Base-by-base conservation (phyloP, 2,797 vertebrate species). In the Syngnathus rostellatus region DNA sequence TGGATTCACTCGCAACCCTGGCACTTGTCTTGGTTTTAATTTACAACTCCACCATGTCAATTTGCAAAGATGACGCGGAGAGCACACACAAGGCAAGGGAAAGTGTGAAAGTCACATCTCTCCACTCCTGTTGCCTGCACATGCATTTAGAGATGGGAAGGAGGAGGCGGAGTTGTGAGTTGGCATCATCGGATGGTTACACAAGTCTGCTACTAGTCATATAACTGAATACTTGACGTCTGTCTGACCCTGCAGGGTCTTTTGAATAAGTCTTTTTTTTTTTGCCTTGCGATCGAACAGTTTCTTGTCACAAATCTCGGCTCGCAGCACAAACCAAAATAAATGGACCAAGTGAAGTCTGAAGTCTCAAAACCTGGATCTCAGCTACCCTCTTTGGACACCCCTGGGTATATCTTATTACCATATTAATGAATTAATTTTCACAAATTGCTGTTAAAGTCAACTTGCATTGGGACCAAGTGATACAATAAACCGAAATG, bases 151-250 rank as follows among this genome's bases (percentile, higher is more conserved):
- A 80, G 85, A 85, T 73, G 86, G 72, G 63, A 83, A 72, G 64
- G 72, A 72, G 58, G 67, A 69, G 62, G 65, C 37, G 57, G 65
- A 60, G 65, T 83, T 91, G 85, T 80, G 86, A 91, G 92, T 89
- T 90, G 88, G 89, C 84, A 90, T 89, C 91, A 81, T 93, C 90
- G 91, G 91, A 90, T 77, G 71, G 85, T 88, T 88, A 90, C 89
- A 93, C 90, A 93, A 94, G 91, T 89, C 75, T 73, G 67, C 39
- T 73, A 65, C 68, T 72, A 71, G 58, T 89, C 85, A 83, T 76
- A 77, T 86, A 85, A 65, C 41, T 72, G 72, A 63, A 74, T 79
- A 82, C 73, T 68, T 74, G 79, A 79, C 67, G 74, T 69, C 61
- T 64, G 71, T 66, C 68, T 64, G 10, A 21, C 21, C 53, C 21